Percentiles rank a stretch among this genome's conserved stretches.
Conservation (phyloP, 2,888 invertebrate genomes). For the Synanthedon myopaeformis region DNA sequence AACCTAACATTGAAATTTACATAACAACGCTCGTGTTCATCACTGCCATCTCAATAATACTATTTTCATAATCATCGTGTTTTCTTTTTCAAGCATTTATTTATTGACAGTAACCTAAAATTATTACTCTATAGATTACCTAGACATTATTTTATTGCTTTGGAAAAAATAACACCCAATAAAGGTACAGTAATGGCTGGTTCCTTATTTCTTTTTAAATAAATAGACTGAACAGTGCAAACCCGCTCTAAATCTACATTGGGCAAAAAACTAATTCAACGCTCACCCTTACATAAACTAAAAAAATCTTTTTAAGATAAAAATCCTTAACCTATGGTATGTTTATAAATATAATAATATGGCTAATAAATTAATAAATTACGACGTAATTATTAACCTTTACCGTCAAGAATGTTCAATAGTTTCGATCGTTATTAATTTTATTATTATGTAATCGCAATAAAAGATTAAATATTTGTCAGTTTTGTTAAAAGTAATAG, state of each 20-base stretch:
- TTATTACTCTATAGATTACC: conserved; percentile 51
- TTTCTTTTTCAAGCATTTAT: conserved; percentile 19
- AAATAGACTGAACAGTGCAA: conserved; percentile 42
- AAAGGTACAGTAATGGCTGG: conserved; percentile 61
- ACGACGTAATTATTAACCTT: conserved; percentile 38
- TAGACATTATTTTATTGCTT: conserved; percentile 51
- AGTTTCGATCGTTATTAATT: conserved; percentile 31
- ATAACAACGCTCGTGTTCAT: conserved; percentile 28
- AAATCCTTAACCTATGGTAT: conserved; percentile 69
- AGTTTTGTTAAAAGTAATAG: conserved; percentile 53
- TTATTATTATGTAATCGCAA: conserved; percentile 16
- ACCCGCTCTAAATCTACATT: conserved; percentile 33
- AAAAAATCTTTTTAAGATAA: conserved; percentile 65
- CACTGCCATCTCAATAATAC: conserved; percentile 46
- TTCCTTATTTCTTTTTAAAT: conserved; percentile 42
- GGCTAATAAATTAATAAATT: conserved; percentile 64
- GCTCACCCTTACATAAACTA: conserved; percentile 66
- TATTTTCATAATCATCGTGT: conserved; percentile 27
- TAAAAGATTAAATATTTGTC: conserved; percentile 35
- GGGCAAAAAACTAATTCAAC: conserved; percentile 48
- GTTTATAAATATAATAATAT: conserved; percentile 67
- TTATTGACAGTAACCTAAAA: conserved; percentile 53
- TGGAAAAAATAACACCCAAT: conserved; percentile 55
- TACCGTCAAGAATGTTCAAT: conserved; percentile 50
- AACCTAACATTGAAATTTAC: conserved; percentile 17